Conservation (phyloP, 2,797 vertebrate species). For the Spinus olivaceus region DNA sequence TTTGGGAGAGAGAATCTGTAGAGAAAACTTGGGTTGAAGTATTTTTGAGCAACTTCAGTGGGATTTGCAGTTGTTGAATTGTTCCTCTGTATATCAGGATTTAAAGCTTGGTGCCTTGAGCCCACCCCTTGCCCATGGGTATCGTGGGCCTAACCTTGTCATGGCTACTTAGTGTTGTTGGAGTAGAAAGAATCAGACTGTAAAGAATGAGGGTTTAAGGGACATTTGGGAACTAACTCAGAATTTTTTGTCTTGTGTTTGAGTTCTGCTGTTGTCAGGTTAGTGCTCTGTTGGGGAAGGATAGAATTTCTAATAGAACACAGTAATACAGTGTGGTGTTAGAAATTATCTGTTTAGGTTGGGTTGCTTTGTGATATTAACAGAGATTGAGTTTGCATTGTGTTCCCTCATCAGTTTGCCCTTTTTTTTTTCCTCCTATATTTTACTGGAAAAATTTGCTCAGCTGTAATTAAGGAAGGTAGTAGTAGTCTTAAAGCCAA, state of each 20-base stretch:
- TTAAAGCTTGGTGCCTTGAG: neutral
- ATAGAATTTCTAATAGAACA: neutral
- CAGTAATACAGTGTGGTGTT: neutral
- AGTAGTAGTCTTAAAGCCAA: neutral
- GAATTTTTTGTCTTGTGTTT: fast-evolving
- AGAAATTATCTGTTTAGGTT: neutral
- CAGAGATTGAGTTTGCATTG: neutral
- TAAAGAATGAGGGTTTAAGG: neutral
- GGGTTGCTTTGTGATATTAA: neutral
- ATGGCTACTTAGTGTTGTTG: neutral
- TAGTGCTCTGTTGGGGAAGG: neutral
- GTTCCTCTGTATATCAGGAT: neutral
- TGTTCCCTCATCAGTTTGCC: neutral
- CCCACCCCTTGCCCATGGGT: neutral
- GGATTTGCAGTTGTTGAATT: neutral
- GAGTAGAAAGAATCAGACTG: neutral
- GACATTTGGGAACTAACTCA: neutral
- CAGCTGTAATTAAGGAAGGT: neutral
- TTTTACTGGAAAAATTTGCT: neutral
- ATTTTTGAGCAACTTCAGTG: neutral
- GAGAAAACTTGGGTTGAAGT: neutral
- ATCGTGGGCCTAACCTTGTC: neutral
- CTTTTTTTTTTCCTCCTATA: neutral
- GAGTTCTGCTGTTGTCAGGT: neutral
- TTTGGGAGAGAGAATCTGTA: neutral